Conservation (phyloP, 1,140 invertebrate genomes). For the Lordiphosa mommai region DNA sequence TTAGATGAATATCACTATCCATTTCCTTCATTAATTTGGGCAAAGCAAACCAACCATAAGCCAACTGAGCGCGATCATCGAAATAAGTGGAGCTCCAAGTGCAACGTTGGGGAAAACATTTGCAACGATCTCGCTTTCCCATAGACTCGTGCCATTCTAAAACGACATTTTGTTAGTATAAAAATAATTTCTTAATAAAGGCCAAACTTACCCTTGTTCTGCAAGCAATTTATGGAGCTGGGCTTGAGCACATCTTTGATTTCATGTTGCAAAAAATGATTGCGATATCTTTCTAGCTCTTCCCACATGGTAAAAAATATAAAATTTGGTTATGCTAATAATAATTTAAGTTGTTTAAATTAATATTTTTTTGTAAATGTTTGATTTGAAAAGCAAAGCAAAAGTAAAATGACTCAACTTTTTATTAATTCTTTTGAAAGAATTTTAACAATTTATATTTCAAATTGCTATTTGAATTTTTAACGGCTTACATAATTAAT, state of each 20-base stretch:
- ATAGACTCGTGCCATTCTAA: constrained; percentile 23
- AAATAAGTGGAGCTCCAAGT: constrained; percentile 40
- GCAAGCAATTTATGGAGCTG: constrained; percentile 40
- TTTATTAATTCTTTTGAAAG: no score
- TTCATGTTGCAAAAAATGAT: constrained; percentile 62
- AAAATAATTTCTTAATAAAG: no score
- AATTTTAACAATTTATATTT: no score
- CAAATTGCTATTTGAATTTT: no score
- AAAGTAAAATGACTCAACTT: constrained; percentile 1
- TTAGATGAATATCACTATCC: constrained; percentile 42
- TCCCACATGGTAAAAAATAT: constrained; percentile 55
- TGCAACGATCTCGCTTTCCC: constrained; percentile 22
- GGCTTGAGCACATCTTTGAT: constrained; percentile 42
- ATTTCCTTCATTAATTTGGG: constrained; percentile 65
- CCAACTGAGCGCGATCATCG: constrained; percentile 58
- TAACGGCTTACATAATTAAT: no score
- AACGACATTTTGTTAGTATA: not conserved
- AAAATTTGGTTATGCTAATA: not conserved
- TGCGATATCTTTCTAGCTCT: constrained; percentile 57
- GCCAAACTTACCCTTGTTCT: constrained; percentile 36
- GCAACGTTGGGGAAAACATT: constrained; percentile 6
- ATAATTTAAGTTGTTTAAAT: not conserved
- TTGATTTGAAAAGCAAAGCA: no score
- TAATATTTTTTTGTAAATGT: not conserved
- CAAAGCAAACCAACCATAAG: constrained; percentile 55